phyloP scores from a whole-genome alignment of 2,113 vertebrate species.

The Paedocypris sp. region DNA sequence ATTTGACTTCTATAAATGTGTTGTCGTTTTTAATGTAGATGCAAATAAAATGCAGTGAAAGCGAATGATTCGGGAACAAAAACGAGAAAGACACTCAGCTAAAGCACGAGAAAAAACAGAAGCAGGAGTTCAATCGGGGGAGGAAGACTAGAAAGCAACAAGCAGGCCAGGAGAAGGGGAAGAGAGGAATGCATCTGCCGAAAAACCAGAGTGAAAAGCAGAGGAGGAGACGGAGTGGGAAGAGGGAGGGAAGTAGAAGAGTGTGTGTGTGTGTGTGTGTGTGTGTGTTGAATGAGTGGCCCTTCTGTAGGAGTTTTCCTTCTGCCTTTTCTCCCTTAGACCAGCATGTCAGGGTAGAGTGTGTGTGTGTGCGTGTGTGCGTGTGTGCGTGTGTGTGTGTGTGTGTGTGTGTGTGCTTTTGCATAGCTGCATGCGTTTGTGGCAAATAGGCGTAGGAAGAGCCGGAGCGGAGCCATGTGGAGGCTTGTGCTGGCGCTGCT shows the following conservation, averaged over 20 bases:
- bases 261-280: constrained; percentile 3
- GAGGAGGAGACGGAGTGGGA: constrained; percentile 22
- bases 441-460: background rate
- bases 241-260: constrained; percentile 13
- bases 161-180: background rate
- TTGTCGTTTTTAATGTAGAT: too few relatives aligned
- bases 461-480: background rate
- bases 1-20: too few relatives aligned
- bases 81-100: too few relatives aligned
- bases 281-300: constrained; percentile 56
- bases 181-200: constrained; percentile 21
- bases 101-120: background rate
- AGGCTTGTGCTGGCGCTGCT: constrained; percentile 42
- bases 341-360: constrained; percentile 23
- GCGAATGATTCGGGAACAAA: too few relatives aligned
- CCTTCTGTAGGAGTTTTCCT: constrained; percentile 26
- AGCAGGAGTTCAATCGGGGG: constrained; percentile 39
- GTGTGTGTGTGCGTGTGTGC: constrained; percentile 3
- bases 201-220: background rate
- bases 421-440: background rate
- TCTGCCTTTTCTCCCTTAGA: constrained; percentile 10
- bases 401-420: constrained; percentile 7
- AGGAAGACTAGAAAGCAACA: background rate
- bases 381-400: background rate
- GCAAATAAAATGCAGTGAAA: too few relatives aligned